A percentile compares a stretch with the other conserved stretches of the same genome.
These are phyloP conservation scores for Ephestia elutella DNA, from an alignment of 1,140 invertebrate genomes.

Conservation along the genomic window DNA sequence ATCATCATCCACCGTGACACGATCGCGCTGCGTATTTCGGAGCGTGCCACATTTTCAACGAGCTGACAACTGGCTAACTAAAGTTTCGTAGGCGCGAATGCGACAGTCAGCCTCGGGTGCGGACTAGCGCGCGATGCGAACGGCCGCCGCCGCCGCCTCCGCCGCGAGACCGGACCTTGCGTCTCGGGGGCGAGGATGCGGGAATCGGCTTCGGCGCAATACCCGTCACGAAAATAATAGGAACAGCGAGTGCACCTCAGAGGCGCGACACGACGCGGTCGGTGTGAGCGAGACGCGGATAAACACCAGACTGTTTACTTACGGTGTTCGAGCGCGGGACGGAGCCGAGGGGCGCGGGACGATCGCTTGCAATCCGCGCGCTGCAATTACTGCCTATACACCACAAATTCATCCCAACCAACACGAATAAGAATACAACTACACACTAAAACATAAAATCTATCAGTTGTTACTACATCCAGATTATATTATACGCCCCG, in stretches of 20 bases:
- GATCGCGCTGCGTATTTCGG: conserved; percentile 24
- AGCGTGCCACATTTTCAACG: conserved; percentile 50
- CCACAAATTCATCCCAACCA: conserved; percentile 63
- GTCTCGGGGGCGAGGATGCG: conserved; percentile 72
- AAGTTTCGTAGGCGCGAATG: conserved; percentile 55
- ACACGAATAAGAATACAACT: conserved; percentile 28
- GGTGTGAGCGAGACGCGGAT: conserved; percentile 73
- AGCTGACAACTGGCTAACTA: conserved; percentile 32
- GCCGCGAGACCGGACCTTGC: conserved; percentile 70
- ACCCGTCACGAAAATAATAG: conserved; percentile 74
- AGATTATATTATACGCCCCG: too few relatives aligned
- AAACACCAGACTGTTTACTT: conserved; percentile 74
- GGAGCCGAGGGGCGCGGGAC: conserved; percentile 51
- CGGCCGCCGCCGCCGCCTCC: conserved; percentile 64
- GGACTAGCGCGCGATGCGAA: conserved; percentile 64
- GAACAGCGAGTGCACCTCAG: conserved; percentile 72
- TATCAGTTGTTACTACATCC: too few relatives aligned
- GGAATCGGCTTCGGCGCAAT: conserved; percentile 74
- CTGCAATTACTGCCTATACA: conserved; percentile 68
- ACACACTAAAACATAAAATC: conserved; percentile 8
- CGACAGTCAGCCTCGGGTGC: conserved; percentile 63
- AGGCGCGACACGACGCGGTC: conserved; percentile 69
- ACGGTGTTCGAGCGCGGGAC: conserved; percentile 66
- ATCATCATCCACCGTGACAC: conserved; percentile 35
- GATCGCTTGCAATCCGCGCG: conserved; percentile 70